Conservation (phyloP, 2,113 vertebrate species). For the Spea multiplicata region DNA sequence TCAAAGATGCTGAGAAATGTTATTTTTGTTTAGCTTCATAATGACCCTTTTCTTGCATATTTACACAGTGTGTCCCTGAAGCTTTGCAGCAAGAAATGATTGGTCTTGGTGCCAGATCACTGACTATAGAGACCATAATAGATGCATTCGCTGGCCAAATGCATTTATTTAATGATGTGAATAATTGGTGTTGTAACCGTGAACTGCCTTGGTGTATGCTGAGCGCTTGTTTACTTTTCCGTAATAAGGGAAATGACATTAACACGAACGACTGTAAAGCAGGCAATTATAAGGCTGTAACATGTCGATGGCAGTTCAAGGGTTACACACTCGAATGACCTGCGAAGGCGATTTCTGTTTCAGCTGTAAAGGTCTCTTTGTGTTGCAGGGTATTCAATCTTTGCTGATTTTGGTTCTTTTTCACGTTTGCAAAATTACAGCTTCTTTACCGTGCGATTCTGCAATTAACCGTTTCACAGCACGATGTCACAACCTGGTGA, state of each 20-base stretch:
- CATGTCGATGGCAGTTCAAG: conserved; percentile 2
- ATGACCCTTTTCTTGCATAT: not conserved
- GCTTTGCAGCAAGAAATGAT: not conserved
- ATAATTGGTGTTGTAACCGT: conserved; percentile 22
- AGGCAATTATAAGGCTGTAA: not conserved
- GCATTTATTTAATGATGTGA: not conserved
- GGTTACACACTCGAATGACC: conserved; percentile 4
- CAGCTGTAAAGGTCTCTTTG: not conserved
- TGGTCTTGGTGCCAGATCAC: not conserved
- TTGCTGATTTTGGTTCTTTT: not conserved
- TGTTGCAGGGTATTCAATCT: not conserved
- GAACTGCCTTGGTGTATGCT: not conserved
- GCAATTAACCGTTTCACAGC: conserved; percentile 1
- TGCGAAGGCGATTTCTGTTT: not conserved
- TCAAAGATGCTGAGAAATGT: not conserved
- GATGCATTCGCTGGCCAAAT: not conserved
- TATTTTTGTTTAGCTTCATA: not conserved
- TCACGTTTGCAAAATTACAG: not conserved
- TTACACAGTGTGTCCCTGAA: not conserved
- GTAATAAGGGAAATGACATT: not conserved
- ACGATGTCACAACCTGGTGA: not conserved
- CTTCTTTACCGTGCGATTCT: not conserved
- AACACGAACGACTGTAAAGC: not conserved
- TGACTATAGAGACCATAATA: not conserved
- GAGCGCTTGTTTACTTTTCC: not conserved